Conservation (phyloP, 1,140 invertebrate genomes). For the Portunus trituberculatus region DNA sequence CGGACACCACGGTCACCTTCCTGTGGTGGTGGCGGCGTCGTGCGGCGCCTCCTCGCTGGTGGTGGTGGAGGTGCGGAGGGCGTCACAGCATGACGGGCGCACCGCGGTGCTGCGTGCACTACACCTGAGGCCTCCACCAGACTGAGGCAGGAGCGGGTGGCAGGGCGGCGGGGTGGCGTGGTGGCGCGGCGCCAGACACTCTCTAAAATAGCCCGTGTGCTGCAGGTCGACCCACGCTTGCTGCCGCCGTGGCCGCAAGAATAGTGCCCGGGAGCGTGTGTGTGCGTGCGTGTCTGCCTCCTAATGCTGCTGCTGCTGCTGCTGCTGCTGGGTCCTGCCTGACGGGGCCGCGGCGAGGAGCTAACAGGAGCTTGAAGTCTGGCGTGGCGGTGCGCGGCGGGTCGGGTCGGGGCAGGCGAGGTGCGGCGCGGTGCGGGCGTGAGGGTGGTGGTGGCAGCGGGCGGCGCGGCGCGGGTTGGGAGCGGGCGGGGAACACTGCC, state of each 20-base stretch:
- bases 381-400: not conserved
- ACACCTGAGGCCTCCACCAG: slow-evolving; percentile 56
- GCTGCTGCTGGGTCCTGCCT: not conserved
- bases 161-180: not conserved
- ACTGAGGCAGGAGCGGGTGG: slow-evolving; percentile 54
- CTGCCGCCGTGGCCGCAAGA: slow-evolving; percentile 50
- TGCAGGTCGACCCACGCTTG: slow-evolving; percentile 43
- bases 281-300: not conserved
- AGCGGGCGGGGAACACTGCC: not conserved
- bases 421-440: not conserved
- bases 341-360: not conserved
- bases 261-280: slow-evolving; percentile 44
- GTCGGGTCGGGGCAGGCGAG: not conserved
- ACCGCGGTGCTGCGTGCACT: slow-evolving; percentile 29
- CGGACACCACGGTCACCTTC: slow-evolving; percentile 30
- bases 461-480: not conserved
- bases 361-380: not conserved
- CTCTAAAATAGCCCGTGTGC: slow-evolving; percentile 67
- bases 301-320: not conserved
- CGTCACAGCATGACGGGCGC: slow-evolving; percentile 18
- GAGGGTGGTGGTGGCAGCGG: not conserved
- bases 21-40: slow-evolving; percentile 33
- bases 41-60: not conserved
- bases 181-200: slow-evolving; percentile 58
- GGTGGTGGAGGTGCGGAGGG: not conserved